phyloP scores from a whole-genome alignment of 2,113 vertebrate genomes.

The Pluvialis apricaria region DNA sequence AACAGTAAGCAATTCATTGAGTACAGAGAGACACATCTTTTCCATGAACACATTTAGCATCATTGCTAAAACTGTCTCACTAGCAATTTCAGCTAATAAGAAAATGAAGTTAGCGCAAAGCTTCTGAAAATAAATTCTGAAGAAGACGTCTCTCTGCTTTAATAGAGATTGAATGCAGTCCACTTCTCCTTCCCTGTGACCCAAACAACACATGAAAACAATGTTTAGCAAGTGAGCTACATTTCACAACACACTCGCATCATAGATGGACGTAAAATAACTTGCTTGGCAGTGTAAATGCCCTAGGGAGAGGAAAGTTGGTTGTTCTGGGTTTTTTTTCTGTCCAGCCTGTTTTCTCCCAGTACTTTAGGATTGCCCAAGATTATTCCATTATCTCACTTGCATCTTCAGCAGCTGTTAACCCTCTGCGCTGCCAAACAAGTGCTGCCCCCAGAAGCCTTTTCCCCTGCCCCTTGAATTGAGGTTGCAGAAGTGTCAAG shows the following conservation, averaged over 20 bases:
- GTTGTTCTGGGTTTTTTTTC: neutral
- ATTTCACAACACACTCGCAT: conserved; percentile 45
- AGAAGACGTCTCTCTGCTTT: neutral
- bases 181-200: conserved; percentile 37
- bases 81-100: conserved; percentile 45
- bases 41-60: conserved; percentile 25
- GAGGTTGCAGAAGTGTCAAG: conserved; percentile 53
- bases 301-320: conserved; percentile 15
- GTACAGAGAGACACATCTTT: conserved; percentile 5
- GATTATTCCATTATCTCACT: conserved; percentile 62
- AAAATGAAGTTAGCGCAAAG: conserved; percentile 25
- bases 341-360: conserved; percentile 42
- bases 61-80: conserved; percentile 38
- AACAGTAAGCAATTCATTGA: conserved; percentile 47
- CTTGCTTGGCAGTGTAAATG: conserved; percentile 40
- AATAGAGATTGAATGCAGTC: conserved; percentile 49
- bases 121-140: conserved; percentile 47
- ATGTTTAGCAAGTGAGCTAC: neutral
- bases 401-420: conserved; percentile 50
- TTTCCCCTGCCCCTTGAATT: conserved; percentile 26
- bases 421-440: conserved; percentile 32
- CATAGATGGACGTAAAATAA: conserved; percentile 23
- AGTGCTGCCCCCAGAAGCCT: neutral
- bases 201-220: conserved; percentile 52
- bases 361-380: conserved; percentile 12